Percentiles rank a stretch among this genome's conserved stretches.
Conservation (phyloP, 2,888 invertebrate species). For the Caenorhabditis uteleia region DNA sequence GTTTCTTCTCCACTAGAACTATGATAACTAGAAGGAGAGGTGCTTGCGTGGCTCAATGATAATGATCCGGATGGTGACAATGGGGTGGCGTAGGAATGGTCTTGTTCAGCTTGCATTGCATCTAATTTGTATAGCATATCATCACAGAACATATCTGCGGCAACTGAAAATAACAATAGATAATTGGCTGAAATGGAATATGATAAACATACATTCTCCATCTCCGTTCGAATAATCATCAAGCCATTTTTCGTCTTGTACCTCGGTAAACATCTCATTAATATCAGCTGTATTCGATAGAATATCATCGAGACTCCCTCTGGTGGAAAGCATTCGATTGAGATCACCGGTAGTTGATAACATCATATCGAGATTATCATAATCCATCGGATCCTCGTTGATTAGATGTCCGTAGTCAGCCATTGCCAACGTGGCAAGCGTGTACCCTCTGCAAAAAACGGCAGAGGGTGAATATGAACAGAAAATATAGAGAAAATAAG, state of each 20-base stretch:
- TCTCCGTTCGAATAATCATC: neutral
- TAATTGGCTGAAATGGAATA: neutral
- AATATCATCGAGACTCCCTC: no score
- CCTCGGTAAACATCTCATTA: no score
- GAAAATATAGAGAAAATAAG: no score
- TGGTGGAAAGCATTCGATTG: neutral
- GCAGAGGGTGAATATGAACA: no score
- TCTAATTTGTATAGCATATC: slow-evolving; percentile 7
- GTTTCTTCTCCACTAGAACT: slow-evolving; percentile 21
- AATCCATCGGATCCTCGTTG: neutral
- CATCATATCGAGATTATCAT: slow-evolving; percentile 7
- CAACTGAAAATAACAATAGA: neutral
- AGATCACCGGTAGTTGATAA: slow-evolving; percentile 1
- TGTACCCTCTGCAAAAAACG: no score
- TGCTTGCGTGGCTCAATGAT: slow-evolving; percentile 31
- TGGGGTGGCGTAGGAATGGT: slow-evolving; percentile 25
- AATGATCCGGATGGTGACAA: slow-evolving; percentile 25
- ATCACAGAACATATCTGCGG: slow-evolving; percentile 8
- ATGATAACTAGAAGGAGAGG: slow-evolving; percentile 31
- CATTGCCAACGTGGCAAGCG: no score
- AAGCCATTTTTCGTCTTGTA: no score
- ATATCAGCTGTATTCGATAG: no score
- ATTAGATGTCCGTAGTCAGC: no score
- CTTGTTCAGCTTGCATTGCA: slow-evolving; percentile 6
- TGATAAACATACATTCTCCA: neutral